phyloP scores from a whole-genome alignment of 2,888 invertebrate genomes.

The Caenorhabditis sinica region DNA sequence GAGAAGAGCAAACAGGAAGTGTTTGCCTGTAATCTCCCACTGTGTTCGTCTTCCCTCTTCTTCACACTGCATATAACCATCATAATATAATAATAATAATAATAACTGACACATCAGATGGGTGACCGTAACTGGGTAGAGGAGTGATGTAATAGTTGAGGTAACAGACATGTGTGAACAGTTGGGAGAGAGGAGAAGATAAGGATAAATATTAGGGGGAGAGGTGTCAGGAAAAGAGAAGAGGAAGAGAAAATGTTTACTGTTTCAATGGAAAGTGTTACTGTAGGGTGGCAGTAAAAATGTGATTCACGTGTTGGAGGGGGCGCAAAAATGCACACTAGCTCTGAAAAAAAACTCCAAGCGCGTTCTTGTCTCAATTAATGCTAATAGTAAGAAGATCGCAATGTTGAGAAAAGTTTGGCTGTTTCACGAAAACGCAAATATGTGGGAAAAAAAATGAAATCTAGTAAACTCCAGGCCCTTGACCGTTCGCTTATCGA shows the following conservation, averaged over 20 bases:
- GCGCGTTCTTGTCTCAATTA: too few relatives aligned
- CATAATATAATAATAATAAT: background rate
- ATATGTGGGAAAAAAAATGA: too few relatives aligned
- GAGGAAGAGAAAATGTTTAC: slow-evolving; percentile 7
- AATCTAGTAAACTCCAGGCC: too few relatives aligned
- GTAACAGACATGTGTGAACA: slow-evolving; percentile 43
- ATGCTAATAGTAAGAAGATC: too few relatives aligned
- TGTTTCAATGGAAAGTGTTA: slow-evolving; percentile 19
- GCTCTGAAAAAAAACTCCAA: too few relatives aligned
- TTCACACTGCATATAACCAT: slow-evolving; percentile 30
- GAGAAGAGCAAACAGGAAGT: slow-evolving; percentile 42
- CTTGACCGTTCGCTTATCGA: too few relatives aligned
- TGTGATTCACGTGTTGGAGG: background rate
- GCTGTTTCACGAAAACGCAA: too few relatives aligned
- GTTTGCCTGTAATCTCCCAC: slow-evolving; percentile 39
- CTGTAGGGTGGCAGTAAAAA: background rate
- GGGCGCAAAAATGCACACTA: too few relatives aligned
- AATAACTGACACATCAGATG: slow-evolving; percentile 1
- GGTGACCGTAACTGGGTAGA: slow-evolving; percentile 20
- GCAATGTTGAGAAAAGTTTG: too few relatives aligned
- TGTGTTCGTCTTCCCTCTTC: slow-evolving; percentile 12
- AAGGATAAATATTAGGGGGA: slow-evolving; percentile 26
- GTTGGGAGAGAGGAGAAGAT: slow-evolving; percentile 9
- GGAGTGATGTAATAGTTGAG: slow-evolving; percentile 38
- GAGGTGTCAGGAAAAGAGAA: slow-evolving; percentile 7